Evolutionary conservation across 2,888 invertebrate genomes (phyloP), one percentile per base, ranked within the genome.

Genomic region (Vesta saturnalis): DNA sequence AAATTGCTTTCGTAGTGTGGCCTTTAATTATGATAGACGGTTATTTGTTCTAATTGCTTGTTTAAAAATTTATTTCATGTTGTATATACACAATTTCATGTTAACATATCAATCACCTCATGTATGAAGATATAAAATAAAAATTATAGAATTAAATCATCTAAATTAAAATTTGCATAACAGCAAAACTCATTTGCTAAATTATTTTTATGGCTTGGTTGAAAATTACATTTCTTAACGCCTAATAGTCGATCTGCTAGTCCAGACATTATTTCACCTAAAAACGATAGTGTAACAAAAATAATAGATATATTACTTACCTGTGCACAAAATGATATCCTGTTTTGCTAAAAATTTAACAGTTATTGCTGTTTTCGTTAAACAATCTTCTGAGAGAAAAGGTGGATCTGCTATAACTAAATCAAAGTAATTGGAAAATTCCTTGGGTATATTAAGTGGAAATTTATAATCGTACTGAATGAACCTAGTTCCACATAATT

Each of bases 371-470:
- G 92, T 92, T 85, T 97, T 96, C 0, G 89, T 87, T 56, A 97
- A 87, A 83, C 98, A 98, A 81, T 97, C 97, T 75, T 95, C 92
- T 0, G 96, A 93, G 1, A 99, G 86, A 84, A 97, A 98, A 0
- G 99, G 99, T 0, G 99, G 98, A 85, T 99, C 98, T 0, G 93
- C 95, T 61, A 99, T 86, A 0, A 98, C 92, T 19, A 98, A 81
- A 83, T 97, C 94, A 82, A 91, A 97, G 54, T 85, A 81, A 18
- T 85, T 84, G 1, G 85, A 76, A 12, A 90, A 84, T 10, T 91
- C 89, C 30, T 85, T 80, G 0, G 92, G 90, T 12, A 94, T 78
- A 56, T 89, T 87, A 10, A 92, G 86, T 19, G 95, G 95, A 10
- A 85, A 82, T 77, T 94, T 95, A 82, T 96, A 97, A 83, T 99